A percentile compares a stretch with the other conserved stretches of the same genome.
Evolutionary conservation across 2,113 vertebrate genomes (phyloP).

Genomic region (Mesocricetus auratus): DNA sequence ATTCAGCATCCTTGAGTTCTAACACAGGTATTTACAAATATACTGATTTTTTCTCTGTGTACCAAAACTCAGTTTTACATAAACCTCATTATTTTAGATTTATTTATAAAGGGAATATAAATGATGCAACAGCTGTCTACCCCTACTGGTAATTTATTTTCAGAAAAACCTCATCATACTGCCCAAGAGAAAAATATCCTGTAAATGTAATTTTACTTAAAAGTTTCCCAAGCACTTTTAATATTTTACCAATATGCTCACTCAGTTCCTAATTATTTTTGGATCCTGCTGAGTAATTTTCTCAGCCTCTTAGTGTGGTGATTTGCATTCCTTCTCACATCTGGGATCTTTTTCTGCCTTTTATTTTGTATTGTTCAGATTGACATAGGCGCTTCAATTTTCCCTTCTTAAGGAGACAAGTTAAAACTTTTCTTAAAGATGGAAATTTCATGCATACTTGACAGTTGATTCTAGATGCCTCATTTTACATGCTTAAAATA

Average conservation of each 20-base stretch:
- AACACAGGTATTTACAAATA: not conserved
- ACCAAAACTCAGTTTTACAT: not conserved
- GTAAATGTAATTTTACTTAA: slow-evolving; percentile 74
- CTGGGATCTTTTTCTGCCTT: slow-evolving; percentile 66
- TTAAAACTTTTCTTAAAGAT: slow-evolving; percentile 70
- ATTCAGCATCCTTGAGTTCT: not conserved
- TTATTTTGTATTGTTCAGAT: slow-evolving; percentile 79
- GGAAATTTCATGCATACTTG: slow-evolving; percentile 36
- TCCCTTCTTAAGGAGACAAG: slow-evolving; percentile 70
- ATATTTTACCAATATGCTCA: slow-evolving; percentile 76
- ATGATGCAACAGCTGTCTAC: slow-evolving; percentile 52
- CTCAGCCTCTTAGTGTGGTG: slow-evolving; percentile 66
- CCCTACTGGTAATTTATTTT: slow-evolving; percentile 56
- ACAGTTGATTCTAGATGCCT: slow-evolving; percentile 51
- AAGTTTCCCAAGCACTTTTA: slow-evolving; percentile 82
- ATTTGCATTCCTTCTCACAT: slow-evolving; percentile 79
- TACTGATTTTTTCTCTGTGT: not conserved
- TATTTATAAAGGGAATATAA: slow-evolving; percentile 48
- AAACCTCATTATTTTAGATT: slow-evolving; percentile 33
- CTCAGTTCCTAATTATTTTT: slow-evolving; percentile 83
- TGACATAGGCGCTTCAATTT: slow-evolving; percentile 76
- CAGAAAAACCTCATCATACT: slow-evolving; percentile 50
- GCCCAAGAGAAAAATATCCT: slow-evolving; percentile 71
- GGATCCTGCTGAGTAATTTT: slow-evolving; percentile 76
- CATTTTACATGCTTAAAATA: slow-evolving; percentile 50